Base-by-base conservation (phyloP, 2,797 vertebrate species). In the Sebastes minor region DNA sequence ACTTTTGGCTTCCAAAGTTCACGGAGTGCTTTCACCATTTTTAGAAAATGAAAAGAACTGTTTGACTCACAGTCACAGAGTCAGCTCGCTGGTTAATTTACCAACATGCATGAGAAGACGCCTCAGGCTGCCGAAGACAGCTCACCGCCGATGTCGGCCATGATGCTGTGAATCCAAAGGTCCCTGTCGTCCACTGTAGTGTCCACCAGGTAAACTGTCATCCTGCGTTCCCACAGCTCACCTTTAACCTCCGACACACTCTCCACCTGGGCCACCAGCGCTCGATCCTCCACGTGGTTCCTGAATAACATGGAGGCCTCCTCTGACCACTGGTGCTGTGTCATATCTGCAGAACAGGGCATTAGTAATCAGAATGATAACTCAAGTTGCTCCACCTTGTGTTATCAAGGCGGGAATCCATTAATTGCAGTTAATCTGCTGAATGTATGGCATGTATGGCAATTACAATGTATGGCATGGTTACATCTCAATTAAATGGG, bases 261-360 rank as follows among this genome's bases (percentile, higher is more conserved):
- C 82, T 97, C 95, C 67, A 99, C 94, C 81, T 97, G 93, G 2
- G 98, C 98, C 27, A 99, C 98, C 78, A 99, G 93, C 0, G 98
- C 94, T 75, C 95, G 97, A 78, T 96, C 96, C 94, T 99, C 98
- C 77, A 98, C 97, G 1, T 98, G 97, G 89, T 97, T 98, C 78
- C 98, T 95, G 93, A 99, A 99, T 3, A 99, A 93, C 90, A 98
- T 96, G 0, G 97, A 96, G 12, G 97, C 95, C 85, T 98, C 98
- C 90, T 98, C 97, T 5, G 97, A 96, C 98, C 98, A 99, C 71
- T 95, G 95, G 32, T 74, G 90, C 70, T 88, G 95, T 23, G 92
- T 94, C 74, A 98, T 92, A 62, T 90, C 94, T 94, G 82, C 1
- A 73, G 22, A n/a, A 78, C 1, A 8, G 20, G 14, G 20, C 0